Evolutionary conservation across 2,888 invertebrate species (phyloP), one percentile per base, ranked within the genome.

Genomic region (Heliconius charithonia): DNA sequence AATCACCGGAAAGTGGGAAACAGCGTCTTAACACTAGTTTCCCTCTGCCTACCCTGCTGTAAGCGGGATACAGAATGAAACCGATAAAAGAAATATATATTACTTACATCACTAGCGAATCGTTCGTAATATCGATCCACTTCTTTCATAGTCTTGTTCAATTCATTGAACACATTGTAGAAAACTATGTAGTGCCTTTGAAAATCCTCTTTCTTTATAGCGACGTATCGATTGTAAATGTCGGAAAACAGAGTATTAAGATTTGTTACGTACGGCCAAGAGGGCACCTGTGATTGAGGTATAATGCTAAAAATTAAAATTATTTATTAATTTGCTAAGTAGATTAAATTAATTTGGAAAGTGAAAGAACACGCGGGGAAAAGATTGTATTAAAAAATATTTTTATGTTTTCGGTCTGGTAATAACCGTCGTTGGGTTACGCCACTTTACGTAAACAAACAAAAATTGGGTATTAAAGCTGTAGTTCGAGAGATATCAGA

Each of bases 71-170:
- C 59, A 59, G n/a, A 12, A 12, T 59, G n/a, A 59, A n/a, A n/a
- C 7, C n/a, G 1, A n/a, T 59, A 59, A 59, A 59, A 70, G 12
- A 65, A 45, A 9, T 25, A 51, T 16, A 62, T 67, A 41, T 56
- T 65, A 89, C 89, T 82, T 71, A 93, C 93, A 82, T 88, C 88
- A 79, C 93, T 91, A 0, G 89, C 89, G 81, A 92, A 93, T 71
- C 88, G 88, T 2, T 81, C 80, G 72, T 91, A 93, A 79, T 93
- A 93, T 0, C 81, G 81, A 81, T 93, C 93, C 2, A 90, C 91
- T 6, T 84, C 82, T 78, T 91, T 91, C 93, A 93, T 93, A 71
- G 84, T 85, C 13, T 82, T 82, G 63, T 93, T 90, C 6, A 93
- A 80, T 25, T 86, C 81, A 19, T 83, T 80, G 73, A 93, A 91